Percentiles rank a stretch among this genome's conserved stretches.
These are phyloP conservation scores for Tachina fera DNA, from an alignment of 2,888 invertebrate species.

Conservation along the genomic window DNA sequence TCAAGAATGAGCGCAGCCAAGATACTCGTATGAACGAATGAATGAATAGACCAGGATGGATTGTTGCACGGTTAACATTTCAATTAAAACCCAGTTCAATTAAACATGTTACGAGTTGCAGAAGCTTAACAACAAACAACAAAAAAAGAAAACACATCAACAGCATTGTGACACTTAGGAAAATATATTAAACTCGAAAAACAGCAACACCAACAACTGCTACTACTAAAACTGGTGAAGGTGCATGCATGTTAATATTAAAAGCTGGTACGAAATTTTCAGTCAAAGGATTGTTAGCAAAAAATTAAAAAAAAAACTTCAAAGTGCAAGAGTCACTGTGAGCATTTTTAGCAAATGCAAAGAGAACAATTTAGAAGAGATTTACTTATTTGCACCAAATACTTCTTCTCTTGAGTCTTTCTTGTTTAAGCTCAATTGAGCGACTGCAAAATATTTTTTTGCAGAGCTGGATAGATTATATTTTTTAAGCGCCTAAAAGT, in stretches of 20 bases:
- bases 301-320: not conserved
- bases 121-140: constrained; percentile 7
- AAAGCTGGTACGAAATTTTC: not conserved
- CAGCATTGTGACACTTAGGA: constrained; percentile 39
- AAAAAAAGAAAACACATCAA: not conserved
- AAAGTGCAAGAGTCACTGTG: not conserved
- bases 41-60: constrained; percentile 36
- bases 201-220: not conserved
- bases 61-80: constrained; percentile 67
- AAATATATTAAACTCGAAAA: not conserved
- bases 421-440: not conserved
- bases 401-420: not conserved
- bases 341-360: not conserved
- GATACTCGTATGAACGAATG: constrained; percentile 30
- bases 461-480: no score
- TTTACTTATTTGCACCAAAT: not conserved
- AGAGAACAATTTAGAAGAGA: not conserved
- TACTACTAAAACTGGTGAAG: not conserved
- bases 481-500: no score
- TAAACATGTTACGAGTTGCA: constrained; percentile 50
- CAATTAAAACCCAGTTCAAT: constrained; percentile 68
- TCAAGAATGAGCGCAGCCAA: constrained; percentile 47
- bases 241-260: not conserved
- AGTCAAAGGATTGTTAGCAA: not conserved
- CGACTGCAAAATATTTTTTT: not conserved